Evolutionary conservation across 2,113 vertebrate species (phyloP), one percentile per base, ranked within the genome.

Genomic region (Hoplias malabaricus): DNA sequence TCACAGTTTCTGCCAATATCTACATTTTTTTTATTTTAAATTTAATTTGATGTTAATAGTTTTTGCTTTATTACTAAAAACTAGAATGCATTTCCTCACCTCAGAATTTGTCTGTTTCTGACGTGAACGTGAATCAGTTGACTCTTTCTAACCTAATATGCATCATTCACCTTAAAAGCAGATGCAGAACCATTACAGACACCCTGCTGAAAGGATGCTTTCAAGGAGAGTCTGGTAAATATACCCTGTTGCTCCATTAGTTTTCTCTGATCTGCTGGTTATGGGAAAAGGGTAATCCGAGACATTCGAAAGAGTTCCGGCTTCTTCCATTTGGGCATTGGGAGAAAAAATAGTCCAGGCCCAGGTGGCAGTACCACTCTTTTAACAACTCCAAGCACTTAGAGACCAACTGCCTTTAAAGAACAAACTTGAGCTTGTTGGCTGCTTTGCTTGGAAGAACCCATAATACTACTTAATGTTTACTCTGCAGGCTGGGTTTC

Each of bases 211-310:
- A 89, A 84, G 79, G 72, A 83, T 13, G 73, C 83, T 85, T 88
- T 90, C 72, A 88, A 69, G 46, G n/a, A 74, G 81, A 43, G 72
- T 56, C 69, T 33, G 61, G 67, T 77, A 56, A 65, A 85, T 85
- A 84, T 69, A 57, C 75, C 40, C 57, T 48, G 23, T 19, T 33
- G 33, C 65, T 72, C 65, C 68, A 78, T 80, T 76, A 82, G 70
- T 78, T 84, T 85, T 78, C 75, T 77, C 73, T 75, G 79, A 73
- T 83, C 79, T 71, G 40, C 84, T 31, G 62, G 62, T 86, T 76
- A 75, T 70, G 82, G 81, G 83, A 87, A 83, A 82, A 68, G 29
- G 59, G 85, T 84, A 88, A 86, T 75, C 67, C 19, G 68, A 87
- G 66, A 50, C 82, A 62, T 36, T 50, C n/a, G 61, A 71, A 71